Evolutionary conservation across 2,113 vertebrate species (phyloP), one percentile per base, ranked within the genome.

Genomic region (Lutjanus erythropterus): DNA sequence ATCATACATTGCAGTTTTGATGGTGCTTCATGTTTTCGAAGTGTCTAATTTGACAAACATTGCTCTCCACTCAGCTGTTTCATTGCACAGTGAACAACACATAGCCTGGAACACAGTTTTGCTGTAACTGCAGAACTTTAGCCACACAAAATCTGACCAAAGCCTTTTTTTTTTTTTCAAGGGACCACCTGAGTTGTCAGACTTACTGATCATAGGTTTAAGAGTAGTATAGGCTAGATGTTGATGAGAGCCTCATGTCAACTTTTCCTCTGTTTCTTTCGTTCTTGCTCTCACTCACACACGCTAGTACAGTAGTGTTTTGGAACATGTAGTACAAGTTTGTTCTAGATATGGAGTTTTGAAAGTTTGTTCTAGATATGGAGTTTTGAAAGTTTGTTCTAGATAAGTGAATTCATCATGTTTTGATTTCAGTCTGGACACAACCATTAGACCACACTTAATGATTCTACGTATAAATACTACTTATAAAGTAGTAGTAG

Each of bases 261-360:
- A 9, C 10, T 46, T 61, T 37, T 10, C 11, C n/a, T 72, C 3
- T 37, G 10, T 67, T 25, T 49, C 9, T 60, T 2, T 2, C 29
- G 33, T 19, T 35, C 25, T 11, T n/a, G n/a, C 37, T 37, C 33
- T 6, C 31, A 23, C 35, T 18, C 41, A 18, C 31, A 16, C 55
- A 29, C 3, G 12, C 21, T 10, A n/a, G 16, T 41, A 41, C 1
- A 11, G 52, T 53, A 68, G 18, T 9, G 4, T 3, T 25, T 11
- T 0, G 44, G 21, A 52, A 27, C 15, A 18, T 50, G 31, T 14
- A 9, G 21, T n/a, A 44, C 35, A 59, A 33, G 73, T 61, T 59
- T 47, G 68, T 50, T 75, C 39, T 37, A 47, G 64, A 61, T 60
- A 64, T 44, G 56, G n/a, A 44, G 5, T 31, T 49, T 72, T 23